Evolutionary conservation across 2,888 invertebrate species (phyloP).

Genomic region (Melinaea menophilus): DNA sequence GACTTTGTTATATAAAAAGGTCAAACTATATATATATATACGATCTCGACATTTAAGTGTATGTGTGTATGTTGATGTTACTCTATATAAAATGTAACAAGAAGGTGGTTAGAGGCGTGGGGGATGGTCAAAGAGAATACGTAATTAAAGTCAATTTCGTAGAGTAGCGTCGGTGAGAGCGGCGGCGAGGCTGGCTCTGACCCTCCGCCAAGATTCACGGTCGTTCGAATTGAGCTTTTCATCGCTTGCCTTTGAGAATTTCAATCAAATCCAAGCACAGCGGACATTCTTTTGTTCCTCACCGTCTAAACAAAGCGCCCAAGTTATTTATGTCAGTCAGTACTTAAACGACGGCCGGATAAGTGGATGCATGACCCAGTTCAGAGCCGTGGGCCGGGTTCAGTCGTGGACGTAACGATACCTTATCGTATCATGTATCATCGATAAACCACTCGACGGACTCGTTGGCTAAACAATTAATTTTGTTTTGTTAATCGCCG

Average conservation of each 20-base stretch:
- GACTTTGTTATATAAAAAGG: too few relatives aligned
- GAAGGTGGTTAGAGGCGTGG: not conserved
- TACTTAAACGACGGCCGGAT: conserved; percentile 40
- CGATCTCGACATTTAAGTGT: too few relatives aligned
- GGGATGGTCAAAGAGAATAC: conserved; percentile 16
- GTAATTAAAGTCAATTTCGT: conserved; percentile 18
- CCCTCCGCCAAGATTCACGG: conserved; percentile 55
- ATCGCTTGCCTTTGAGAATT: conserved; percentile 2
- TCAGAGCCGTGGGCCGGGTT: conserved; percentile 42
- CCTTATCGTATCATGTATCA: conserved; percentile 55
- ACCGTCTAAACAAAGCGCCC: conserved; percentile 42
- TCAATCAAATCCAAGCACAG: conserved; percentile 12
- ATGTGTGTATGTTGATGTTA: not conserved
- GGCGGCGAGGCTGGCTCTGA: conserved; percentile 50
- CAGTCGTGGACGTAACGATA: conserved; percentile 53
- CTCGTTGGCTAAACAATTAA: conserved; percentile 19
- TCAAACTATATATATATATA: too few relatives aligned
- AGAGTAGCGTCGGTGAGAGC: conserved; percentile 10
- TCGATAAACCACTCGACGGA: conserved; percentile 56
- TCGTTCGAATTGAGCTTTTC: conserved; percentile 25
- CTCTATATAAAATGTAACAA: not conserved
- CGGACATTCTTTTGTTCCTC: conserved; percentile 16
- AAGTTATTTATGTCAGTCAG: conserved; percentile 49
- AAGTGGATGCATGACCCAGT: conserved; percentile 51
- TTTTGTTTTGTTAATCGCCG: conserved; percentile 13